These are phyloP conservation scores for Gnathonemus echidnorhynchus DNA, from an alignment of 2,113 vertebrate species.

Conservation along the genomic window DNA sequence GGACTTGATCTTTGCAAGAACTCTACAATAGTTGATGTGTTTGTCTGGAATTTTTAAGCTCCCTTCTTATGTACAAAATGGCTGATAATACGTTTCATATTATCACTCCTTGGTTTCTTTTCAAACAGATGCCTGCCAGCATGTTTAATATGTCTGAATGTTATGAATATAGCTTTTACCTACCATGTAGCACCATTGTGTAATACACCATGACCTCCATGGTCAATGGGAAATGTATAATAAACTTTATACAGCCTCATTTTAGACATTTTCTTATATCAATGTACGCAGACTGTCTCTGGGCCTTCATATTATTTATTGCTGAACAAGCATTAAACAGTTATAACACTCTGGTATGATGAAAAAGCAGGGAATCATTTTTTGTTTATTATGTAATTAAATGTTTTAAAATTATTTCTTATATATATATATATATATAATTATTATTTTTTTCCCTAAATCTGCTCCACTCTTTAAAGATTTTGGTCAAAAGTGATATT, in stretches of 20 bases:
- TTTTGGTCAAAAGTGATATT: not conserved
- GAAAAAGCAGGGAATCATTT: not conserved
- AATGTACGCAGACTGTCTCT: not conserved
- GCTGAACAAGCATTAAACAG: not conserved
- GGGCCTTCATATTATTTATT: not conserved
- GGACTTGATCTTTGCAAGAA: constrained; percentile 19
- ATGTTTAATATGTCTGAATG: constrained; percentile 45
- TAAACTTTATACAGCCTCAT: constrained; percentile 46
- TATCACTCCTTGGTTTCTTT: not conserved
- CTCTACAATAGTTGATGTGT: constrained; percentile 18
- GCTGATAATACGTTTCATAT: not conserved
- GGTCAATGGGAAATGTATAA: constrained; percentile 41
- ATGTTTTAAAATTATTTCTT: not conserved
- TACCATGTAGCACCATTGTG: constrained; percentile 44
- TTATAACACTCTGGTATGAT: not conserved
- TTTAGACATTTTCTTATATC: constrained; percentile 1
- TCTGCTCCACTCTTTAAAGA: not conserved
- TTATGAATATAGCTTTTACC: constrained; percentile 44
- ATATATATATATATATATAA: too few relatives aligned
- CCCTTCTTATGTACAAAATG: constrained; percentile 29
- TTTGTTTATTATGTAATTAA: not conserved
- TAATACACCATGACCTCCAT: constrained; percentile 37
- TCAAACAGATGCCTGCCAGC: constrained; percentile 36
- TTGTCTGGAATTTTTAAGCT: not conserved
- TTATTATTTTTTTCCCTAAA: not conserved